Conservation (phyloP, 2,113 vertebrate species). For the Cynoglossus semilaevis region DNA sequence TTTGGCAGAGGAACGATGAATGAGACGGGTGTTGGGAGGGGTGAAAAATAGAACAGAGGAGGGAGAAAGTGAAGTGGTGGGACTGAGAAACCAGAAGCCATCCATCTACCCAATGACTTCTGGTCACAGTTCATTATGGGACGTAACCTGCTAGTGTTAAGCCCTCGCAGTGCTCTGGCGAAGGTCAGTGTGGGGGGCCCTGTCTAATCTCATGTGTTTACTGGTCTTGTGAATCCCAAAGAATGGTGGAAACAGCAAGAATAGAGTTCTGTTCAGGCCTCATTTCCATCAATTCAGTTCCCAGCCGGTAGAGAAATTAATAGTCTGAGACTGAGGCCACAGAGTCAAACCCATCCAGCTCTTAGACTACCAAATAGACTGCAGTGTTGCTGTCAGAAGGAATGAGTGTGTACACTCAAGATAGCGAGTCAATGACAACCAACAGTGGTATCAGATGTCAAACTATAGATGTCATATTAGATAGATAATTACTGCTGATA, state of each 20-base stretch:
- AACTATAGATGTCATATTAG: conserved; percentile 68
- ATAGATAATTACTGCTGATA: conserved; percentile 71
- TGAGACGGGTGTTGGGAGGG: conserved; percentile 13
- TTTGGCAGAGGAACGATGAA: conserved; percentile 65
- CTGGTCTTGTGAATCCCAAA: conserved; percentile 15
- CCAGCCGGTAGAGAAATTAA: conserved; percentile 7
- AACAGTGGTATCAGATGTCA: conserved; percentile 58
- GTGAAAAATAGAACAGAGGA: conserved; percentile 43
- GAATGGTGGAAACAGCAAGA: background rate
- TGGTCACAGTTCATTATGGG: conserved; percentile 71
- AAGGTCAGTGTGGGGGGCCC: conserved; percentile 39
- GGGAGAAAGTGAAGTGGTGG: conserved; percentile 56
- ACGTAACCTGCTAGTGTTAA: conserved; percentile 44
- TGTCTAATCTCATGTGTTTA: conserved; percentile 10
- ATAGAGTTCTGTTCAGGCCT: conserved; percentile 6
- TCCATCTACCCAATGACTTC: conserved; percentile 66
- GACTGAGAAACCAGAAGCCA: conserved; percentile 58
- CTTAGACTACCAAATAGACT: conserved; percentile 14
- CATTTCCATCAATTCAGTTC: conserved; percentile 9
- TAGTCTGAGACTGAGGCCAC: conserved; percentile 5
- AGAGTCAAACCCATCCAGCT: conserved; percentile 8
- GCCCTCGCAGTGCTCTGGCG: conserved; percentile 14
- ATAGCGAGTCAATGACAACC: conserved; percentile 44
- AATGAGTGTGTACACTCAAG: conserved; percentile 27
- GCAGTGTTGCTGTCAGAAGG: conserved; percentile 21